A percentile compares a stretch with the other conserved stretches of the same genome.
Conservation (phyloP, 2,797 vertebrate species). For the Arrhamphus sclerolepis region DNA sequence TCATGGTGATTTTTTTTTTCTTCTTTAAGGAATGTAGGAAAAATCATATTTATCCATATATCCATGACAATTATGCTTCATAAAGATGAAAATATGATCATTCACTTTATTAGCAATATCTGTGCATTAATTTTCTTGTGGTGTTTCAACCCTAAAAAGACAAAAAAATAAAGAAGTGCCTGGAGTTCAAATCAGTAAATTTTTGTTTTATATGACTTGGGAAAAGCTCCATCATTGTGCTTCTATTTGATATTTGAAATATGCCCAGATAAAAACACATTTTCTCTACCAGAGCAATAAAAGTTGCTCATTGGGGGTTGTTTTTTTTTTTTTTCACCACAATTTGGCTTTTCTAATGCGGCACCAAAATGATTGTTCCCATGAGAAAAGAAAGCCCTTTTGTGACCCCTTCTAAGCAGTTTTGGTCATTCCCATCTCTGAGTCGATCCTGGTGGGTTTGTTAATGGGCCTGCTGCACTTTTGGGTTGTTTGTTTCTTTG, state of each 20-base stretch:
- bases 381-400: slow-evolving; percentile 37
- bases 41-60: no score
- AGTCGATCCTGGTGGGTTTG: slow-evolving; percentile 31
- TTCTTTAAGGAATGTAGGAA: no score
- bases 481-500: slow-evolving; percentile 40
- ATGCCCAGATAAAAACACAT: slow-evolving; percentile 1
- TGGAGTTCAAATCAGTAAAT: background rate
- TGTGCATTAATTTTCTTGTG: no score
- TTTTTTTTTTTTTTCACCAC: slow-evolving; percentile 1
- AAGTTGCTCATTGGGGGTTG: slow-evolving; percentile 14
- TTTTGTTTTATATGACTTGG: background rate
- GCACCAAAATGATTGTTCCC: slow-evolving; percentile 42
- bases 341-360: slow-evolving; percentile 11
- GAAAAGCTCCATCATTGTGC: slow-evolving; percentile 7
- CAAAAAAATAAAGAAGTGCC: no score
- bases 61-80: no score
- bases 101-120: no score
- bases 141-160: no score
- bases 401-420: slow-evolving; percentile 31
- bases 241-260: slow-evolving; percentile 2
- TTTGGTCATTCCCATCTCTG: slow-evolving; percentile 25
- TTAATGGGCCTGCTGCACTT: slow-evolving; percentile 26
- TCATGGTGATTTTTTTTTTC: no score
- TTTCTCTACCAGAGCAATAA: slow-evolving; percentile 11
- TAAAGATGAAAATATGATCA: no score